Conservation (phyloP, 2,888 invertebrate species). For the Chymomyza fuscimana region DNA sequence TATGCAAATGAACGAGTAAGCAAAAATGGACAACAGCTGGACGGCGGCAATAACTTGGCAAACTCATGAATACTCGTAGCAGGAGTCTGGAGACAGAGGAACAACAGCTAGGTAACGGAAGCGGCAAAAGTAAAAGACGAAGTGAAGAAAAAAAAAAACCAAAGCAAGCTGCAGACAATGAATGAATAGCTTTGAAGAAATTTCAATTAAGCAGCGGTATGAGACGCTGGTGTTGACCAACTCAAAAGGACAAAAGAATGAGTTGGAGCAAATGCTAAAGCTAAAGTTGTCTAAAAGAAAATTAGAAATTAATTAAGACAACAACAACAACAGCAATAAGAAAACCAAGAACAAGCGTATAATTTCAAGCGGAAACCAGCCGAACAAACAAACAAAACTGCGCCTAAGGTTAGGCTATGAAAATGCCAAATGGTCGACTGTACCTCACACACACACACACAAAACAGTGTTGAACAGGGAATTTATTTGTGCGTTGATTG, state of each 20-base stretch:
- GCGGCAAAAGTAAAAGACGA: not conserved
- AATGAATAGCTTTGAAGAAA: slow-evolving; percentile 51
- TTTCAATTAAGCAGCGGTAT: slow-evolving; percentile 63
- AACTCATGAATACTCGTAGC: not conserved
- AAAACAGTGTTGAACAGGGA: not conserved
- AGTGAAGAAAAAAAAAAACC: not conserved
- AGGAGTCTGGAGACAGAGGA: not conserved
- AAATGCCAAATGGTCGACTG: slow-evolving; percentile 12
- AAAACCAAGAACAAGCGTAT: slow-evolving; percentile 36
- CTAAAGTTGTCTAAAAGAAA: slow-evolving; percentile 52
- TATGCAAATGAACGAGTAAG: slow-evolving; percentile 69
- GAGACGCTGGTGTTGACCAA: not conserved
- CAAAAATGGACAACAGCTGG: slow-evolving; percentile 62
- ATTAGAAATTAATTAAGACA: slow-evolving; percentile 73
- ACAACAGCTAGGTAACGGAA: slow-evolving; percentile 3
- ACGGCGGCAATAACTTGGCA: slow-evolving; percentile 10
- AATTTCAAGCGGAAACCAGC: slow-evolving; percentile 70
- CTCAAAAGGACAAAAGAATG: slow-evolving; percentile 40
- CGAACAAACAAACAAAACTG: slow-evolving; percentile 51
- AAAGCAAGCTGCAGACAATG: not conserved
- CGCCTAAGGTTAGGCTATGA: slow-evolving; percentile 55
- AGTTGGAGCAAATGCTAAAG: slow-evolving; percentile 46
- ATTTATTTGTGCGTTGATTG: slow-evolving; percentile 73
- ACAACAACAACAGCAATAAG: slow-evolving; percentile 36
- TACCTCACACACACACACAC: not conserved